Percentiles rank a stretch among this genome's conserved stretches.
Conservation (phyloP, 2,888 invertebrate genomes). For the Limnephilus rhombicus region DNA sequence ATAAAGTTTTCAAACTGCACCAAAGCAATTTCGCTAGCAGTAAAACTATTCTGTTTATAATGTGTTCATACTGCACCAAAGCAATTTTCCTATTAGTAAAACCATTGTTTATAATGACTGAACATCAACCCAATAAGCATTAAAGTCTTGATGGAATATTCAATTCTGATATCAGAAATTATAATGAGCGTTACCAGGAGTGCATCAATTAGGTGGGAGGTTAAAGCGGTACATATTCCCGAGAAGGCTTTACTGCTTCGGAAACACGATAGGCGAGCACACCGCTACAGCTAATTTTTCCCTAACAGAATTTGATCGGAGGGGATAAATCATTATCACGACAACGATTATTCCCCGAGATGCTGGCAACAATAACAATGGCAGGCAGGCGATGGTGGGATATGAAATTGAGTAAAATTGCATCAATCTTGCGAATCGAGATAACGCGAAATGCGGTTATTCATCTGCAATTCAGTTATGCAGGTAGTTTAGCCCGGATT, state of each 20-base stretch:
- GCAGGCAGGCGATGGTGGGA: not conserved
- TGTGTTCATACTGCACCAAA: not conserved
- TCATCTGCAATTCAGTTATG: not conserved
- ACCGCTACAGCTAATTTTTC: slow-evolving; percentile 4
- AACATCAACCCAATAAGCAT: not conserved
- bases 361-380: slow-evolving; percentile 23
- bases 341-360: slow-evolving; percentile 45
- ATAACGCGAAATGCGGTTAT: slow-evolving; percentile 13
- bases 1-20: not conserved
- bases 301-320: slow-evolving; percentile 51
- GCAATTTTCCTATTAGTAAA: not conserved
- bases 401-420: slow-evolving; percentile 36
- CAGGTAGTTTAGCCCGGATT: not conserved
- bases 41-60: not conserved
- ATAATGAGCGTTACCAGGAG: not conserved
- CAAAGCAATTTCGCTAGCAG: not conserved
- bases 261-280: slow-evolving; percentile 9
- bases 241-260: not conserved
- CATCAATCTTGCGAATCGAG: slow-evolving; percentile 26
- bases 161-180: not conserved
- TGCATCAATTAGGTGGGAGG: not conserved
- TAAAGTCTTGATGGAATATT: not conserved
- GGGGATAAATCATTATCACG: slow-evolving; percentile 53
- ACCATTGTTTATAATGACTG: not conserved
- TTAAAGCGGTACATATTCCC: not conserved